These are phyloP conservation scores for Fringilla coelebs DNA, from an alignment of 2,797 vertebrate species.

Conservation along the genomic window DNA sequence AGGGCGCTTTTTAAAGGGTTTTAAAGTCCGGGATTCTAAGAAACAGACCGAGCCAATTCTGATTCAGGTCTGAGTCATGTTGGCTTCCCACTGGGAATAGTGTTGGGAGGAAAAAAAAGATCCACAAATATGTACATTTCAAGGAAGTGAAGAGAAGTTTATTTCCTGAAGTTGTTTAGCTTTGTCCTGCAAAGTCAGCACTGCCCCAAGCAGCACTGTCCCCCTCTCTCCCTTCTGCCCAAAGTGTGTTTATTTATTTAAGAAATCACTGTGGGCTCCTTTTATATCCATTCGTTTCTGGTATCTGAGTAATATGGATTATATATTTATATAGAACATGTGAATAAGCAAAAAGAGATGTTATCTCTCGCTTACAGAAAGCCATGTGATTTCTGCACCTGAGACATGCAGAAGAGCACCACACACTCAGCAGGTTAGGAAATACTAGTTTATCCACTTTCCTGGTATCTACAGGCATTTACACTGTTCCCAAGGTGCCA, in stretches of 20 bases:
- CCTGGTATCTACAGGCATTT: neutral
- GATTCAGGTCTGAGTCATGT: neutral
- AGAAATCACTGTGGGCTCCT: accelerated
- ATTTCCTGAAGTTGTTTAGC: neutral
- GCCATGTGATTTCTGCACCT: neutral
- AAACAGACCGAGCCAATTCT: neutral
- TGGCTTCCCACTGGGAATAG: neutral
- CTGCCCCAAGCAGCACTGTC: neutral
- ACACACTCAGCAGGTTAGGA: neutral
- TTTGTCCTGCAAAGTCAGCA: neutral
- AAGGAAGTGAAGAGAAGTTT: neutral
- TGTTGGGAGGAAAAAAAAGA: accelerated
- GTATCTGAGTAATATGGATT: neutral
- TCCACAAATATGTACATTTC: accelerated
- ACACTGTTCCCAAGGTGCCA: neutral
- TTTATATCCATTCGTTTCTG: neutral
- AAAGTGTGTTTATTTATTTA: neutral
- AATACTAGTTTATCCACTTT: neutral
- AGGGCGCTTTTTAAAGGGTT: accelerated
- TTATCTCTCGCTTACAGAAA: neutral
- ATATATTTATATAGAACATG: neutral
- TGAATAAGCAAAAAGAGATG: neutral
- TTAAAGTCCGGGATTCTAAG: neutral
- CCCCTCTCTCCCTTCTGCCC: neutral
- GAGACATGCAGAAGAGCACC: neutral